Evolutionary conservation across 2,113 vertebrate genomes (phyloP), one percentile per base, ranked within the genome.

Genomic region (Miniopterus natalensis): DNA sequence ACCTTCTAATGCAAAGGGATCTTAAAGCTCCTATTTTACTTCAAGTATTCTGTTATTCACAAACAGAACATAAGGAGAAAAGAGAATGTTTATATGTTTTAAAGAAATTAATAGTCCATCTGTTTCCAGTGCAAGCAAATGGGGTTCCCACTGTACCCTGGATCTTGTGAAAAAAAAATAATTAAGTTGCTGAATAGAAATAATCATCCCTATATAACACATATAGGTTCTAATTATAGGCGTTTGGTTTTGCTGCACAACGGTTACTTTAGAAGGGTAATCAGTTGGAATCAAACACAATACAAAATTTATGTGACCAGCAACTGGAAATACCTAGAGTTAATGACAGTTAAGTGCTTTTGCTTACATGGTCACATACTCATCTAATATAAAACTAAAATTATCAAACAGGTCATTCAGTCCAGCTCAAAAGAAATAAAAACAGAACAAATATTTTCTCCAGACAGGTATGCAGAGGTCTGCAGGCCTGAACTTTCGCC

Each of bases 31-130:
- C 25, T 42, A n/a, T 66, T 93, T 90, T 61, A 92, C 63, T 90
- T 92, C 59, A 96, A 18, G 23, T 85, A 92, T 68, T 94, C 23
- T 95, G 57, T 59, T 92, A 10, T 74, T 94, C 78, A 96, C 66
- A 84, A 87, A 96, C 17, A 80, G 36, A 92, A 97, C n/a, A 93
- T 2, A 94, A 84, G n/a, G 47, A 92, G 49, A 80, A 88, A 96
- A 94, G 23, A 18, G 21, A 90, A 88, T 66, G 31, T 49, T 91
- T 86, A 49, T 77, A 45, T 71, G 6, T 73, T n/a, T 42, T 29
- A 75, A 61, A 78, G 84, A 78, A 84, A 92, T 36, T 51, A 59
- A 40, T 61, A 94, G 49, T 66, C 27, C 21, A 80, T 73, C 23
- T 81, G 45, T 75, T 80, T 94, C 36, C 47, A 95, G n/a, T 49